phyloP scores from a whole-genome alignment of 2,888 invertebrate genomes.

The Cenopis cana region DNA sequence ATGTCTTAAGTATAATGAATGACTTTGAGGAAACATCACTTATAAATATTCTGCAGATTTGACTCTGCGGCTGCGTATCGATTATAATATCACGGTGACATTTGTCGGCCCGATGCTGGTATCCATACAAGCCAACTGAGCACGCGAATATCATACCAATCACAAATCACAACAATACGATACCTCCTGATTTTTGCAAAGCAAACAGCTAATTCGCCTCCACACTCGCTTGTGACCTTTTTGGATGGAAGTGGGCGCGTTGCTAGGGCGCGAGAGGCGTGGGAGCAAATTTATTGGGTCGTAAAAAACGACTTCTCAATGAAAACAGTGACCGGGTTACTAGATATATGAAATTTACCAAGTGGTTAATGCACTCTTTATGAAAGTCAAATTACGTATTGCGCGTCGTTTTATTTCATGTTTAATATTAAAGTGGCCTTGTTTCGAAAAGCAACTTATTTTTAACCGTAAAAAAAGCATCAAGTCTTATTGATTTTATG shows the following conservation, averaged over 20 bases:
- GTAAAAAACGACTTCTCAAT: slow-evolving; percentile 61
- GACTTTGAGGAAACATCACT: too few species aligned
- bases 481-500: slow-evolving; percentile 37
- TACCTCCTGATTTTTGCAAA: slow-evolving; percentile 32
- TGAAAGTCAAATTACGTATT: slow-evolving; percentile 21
- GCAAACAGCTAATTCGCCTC: slow-evolving; percentile 38
- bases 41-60: too few species aligned
- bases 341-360: slow-evolving; percentile 27
- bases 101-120: too few species aligned
- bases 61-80: too few species aligned
- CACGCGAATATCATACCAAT: neutral
- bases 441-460: slow-evolving; percentile 18
- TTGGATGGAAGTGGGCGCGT: slow-evolving; percentile 58
- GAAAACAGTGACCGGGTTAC: slow-evolving; percentile 57
- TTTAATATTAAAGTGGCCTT: neutral
- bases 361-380: slow-evolving; percentile 35
- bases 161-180: neutral
- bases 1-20: too few species aligned
- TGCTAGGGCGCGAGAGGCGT: slow-evolving; percentile 60
- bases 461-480: slow-evolving; percentile 21
- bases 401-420: neutral
- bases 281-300: slow-evolving; percentile 67
- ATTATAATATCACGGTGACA: too few species aligned
- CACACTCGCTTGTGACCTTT: slow-evolving; percentile 59
- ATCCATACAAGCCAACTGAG: too few species aligned